Conservation (phyloP, 2,888 invertebrate species). For the Drosophila prolongata region DNA sequence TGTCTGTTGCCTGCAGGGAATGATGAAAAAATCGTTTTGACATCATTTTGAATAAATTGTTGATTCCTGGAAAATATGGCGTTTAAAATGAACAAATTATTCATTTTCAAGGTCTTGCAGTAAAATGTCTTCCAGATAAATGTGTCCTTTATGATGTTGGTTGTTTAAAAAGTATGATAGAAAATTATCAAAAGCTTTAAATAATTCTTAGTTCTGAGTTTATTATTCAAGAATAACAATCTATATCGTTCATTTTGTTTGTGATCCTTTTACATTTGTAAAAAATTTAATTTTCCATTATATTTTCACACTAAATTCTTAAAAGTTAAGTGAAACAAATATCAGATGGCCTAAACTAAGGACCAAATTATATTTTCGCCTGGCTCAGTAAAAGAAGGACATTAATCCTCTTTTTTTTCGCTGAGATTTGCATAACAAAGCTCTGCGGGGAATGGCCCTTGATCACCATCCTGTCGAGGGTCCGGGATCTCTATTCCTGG, state of each 20-base stretch:
- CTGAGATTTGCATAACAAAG: slow-evolving; percentile 73
- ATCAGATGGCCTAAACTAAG: background rate
- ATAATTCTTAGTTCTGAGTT: no score
- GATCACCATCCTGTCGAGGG: slow-evolving; percentile 11
- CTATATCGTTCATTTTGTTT: no score
- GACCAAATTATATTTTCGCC: slow-evolving; percentile 3
- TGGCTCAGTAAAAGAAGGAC: slow-evolving; percentile 56
- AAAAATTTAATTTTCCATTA: no score
- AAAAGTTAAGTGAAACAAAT: no score
- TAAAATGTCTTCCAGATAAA: background rate
- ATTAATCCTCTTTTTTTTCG: slow-evolving; percentile 33
- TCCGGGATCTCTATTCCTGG: slow-evolving; percentile 9
- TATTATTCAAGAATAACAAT: no score
- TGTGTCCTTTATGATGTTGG: no score
- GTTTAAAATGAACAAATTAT: background rate
- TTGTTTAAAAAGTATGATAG: no score
- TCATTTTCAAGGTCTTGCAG: background rate
- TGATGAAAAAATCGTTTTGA: background rate
- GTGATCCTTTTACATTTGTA: no score
- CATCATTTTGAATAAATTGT: background rate
- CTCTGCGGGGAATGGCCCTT: slow-evolving; percentile 23
- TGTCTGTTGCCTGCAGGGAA: slow-evolving; percentile 36
- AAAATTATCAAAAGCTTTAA: no score
- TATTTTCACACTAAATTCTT: no score
- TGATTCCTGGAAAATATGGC: background rate